Percentiles rank a stretch among this genome's conserved stretches.
phyloP scores from a whole-genome alignment of 2,113 vertebrate genomes.

The Marmota flaviventris region DNA sequence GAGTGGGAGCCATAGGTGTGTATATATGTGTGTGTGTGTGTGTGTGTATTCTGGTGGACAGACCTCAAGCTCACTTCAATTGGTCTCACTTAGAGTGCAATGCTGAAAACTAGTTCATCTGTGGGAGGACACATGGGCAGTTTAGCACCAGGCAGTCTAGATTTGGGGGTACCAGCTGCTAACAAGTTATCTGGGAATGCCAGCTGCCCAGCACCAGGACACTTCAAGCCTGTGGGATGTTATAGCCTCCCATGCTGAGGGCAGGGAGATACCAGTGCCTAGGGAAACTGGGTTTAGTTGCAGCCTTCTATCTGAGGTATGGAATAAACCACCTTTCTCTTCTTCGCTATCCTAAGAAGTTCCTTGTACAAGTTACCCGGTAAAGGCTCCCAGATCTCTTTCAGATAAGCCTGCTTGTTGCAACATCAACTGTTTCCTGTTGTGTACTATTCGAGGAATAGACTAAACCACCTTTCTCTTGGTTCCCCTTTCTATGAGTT shows the following conservation, averaged over 20 bases:
- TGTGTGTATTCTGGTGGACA: not conserved
- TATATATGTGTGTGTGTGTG: not conserved
- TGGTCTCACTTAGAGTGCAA: not conserved
- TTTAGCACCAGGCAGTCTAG: not conserved
- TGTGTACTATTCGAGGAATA: not conserved
- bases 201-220: not conserved
- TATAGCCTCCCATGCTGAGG: not conserved
- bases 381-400: not conserved
- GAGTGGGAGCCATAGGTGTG: not conserved
- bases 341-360: not conserved
- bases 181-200: constrained; percentile 3
- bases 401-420: not conserved
- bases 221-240: not conserved
- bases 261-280: not conserved
- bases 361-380: too few species aligned
- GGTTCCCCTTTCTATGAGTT: not conserved
- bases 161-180: not conserved
- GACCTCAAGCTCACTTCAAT: not conserved
- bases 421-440: not conserved
- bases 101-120: not conserved
- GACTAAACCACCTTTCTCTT: not conserved
- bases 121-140: not conserved
- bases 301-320: not conserved
- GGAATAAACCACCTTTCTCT: not conserved
- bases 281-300: not conserved